Percentiles rank a stretch among this genome's conserved stretches.
Conservation (phyloP, 35 echinoderm and acorn worm species). For the Lytechinus pictus region DNA sequence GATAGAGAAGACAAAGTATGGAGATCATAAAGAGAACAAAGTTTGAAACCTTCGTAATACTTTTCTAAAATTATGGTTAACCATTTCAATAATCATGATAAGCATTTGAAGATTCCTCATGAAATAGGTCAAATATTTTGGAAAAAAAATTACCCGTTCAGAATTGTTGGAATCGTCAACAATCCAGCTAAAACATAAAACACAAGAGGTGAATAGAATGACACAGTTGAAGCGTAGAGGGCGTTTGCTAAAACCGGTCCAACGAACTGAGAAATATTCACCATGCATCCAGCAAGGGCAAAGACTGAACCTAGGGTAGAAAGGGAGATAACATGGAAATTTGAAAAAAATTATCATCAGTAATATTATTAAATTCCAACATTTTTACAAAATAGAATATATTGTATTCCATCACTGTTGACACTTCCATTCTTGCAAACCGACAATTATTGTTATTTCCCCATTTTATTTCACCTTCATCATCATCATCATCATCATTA, state of each 20-base stretch:
- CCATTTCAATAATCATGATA: too few species aligned
- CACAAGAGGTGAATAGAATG: not conserved
- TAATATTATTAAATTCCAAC: not conserved
- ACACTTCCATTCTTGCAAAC: not conserved
- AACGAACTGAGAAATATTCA: conserved; percentile 6
- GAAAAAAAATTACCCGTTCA: conserved; percentile 10
- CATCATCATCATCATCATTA: not conserved
- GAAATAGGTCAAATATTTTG: too few species aligned
- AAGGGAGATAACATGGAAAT: not conserved
- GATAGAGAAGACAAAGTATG: too few species aligned
- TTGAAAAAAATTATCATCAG: not conserved
- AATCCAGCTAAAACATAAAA: conserved; percentile 16
- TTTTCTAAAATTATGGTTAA: too few species aligned
- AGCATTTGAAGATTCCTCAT: too few species aligned
- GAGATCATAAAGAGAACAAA: too few species aligned
- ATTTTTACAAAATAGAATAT: too few species aligned
- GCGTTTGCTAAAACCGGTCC: conserved; percentile 25
- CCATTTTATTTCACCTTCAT: not conserved
- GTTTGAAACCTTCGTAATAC: too few species aligned
- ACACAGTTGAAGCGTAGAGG: conserved; percentile 29
- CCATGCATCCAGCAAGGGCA: conserved; percentile 16
- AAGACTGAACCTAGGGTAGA: not conserved
- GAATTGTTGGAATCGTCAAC: not conserved
- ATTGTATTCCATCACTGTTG: not conserved
- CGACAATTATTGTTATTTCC: not conserved